Evolutionary conservation across 2,113 vertebrate species (phyloP), one percentile per base, ranked within the genome.

Genomic region (Poeciliopsis prolifica): DNA sequence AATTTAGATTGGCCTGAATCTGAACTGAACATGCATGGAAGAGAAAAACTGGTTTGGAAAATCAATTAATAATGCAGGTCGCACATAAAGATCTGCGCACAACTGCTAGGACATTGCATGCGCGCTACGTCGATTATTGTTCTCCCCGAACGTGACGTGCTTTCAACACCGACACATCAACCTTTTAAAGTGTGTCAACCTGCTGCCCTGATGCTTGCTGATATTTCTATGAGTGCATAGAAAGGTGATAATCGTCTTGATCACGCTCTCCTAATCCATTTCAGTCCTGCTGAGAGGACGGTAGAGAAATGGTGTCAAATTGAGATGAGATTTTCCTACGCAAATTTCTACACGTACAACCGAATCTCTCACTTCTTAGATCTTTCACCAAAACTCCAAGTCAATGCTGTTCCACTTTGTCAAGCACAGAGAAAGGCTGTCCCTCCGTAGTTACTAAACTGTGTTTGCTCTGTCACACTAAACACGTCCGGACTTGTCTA

Each of bases 31-130:
- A 19, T 60, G 15, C 60, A n/a, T 6, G 0, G 60, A 42, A 70
- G 65, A 82, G 35, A 58, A 7, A 58, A 7, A 31, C 30, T 31
- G 29, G 71, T 72, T 80, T 78, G 89, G 89, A 90, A 91, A 90
- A 78, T 10, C 0, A 0, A 78, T 93, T n/a, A 88, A 93, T 88
- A 82, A 92, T 92, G 78, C 65, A 93, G 33, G 81, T 15, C 35
- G 48, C 37, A 66, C 29, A 61, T 80, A 58, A 19, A 40, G 80
- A 78, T 72, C 78, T 70, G 73, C 76, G 73, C 78, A 42, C 62
- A 65, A 73, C 67, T 31, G 1, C 70, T 51, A 67, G 68, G 66
- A 79, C 15, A 15, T 51, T 65, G 66, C 24, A 28, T 77, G n/a
- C 71, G 83, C 29, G 62, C 81, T 67, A 60, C 51, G 40, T 28